Evolutionary conservation across 2,797 vertebrate genomes (phyloP), one percentile per base, ranked within the genome.

Genomic region (Neosalanx taihuensis): DNA sequence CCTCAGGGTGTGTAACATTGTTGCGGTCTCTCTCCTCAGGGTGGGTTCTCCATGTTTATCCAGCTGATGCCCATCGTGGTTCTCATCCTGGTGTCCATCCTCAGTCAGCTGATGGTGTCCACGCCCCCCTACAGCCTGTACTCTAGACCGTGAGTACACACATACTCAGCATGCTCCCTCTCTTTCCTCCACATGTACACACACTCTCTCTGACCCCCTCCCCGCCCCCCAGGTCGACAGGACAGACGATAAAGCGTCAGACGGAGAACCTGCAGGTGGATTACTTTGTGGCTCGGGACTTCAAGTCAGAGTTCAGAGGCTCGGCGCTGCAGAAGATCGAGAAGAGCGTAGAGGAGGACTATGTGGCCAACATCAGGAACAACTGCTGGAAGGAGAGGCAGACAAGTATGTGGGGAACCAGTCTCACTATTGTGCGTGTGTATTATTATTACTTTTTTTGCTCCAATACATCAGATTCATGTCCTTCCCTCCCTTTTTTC

Each of bases 341-440:
- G 90, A 99, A 99, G 88, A 95, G 84, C 3, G 96, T 99, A 77
- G 97, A 99, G 90, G 97, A 99, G 41, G 98, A 99, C 86, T 99
- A 98, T 37, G 94, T 99, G 73, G 92, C 94, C 70, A 99, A 96
- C 78, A 92, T 99, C 77, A 94, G 96, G 84, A 98, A 97, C 92
- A 99, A 95, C 85, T 99, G 98, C 83, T 99, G 98, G 98, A 98
- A 97, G 83, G 98, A 99, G 85, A 94, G 94, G 73, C 98, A 99
- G 86, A 97, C 97, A 74, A 98, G 98, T 99, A 90, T 94, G 96
- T 92, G 67, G 26, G 51, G 18, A 56, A 56, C 51, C 4, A 26
- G 23, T 26, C 23, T 26, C 23, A 26, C 23, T 26, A 26, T 26
- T n/a, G 7, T 46, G 41, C 12, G 41, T 13, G 9, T 46, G 41